Conservation (phyloP, 2,888 invertebrate species). For the Gibbula magus region DNA sequence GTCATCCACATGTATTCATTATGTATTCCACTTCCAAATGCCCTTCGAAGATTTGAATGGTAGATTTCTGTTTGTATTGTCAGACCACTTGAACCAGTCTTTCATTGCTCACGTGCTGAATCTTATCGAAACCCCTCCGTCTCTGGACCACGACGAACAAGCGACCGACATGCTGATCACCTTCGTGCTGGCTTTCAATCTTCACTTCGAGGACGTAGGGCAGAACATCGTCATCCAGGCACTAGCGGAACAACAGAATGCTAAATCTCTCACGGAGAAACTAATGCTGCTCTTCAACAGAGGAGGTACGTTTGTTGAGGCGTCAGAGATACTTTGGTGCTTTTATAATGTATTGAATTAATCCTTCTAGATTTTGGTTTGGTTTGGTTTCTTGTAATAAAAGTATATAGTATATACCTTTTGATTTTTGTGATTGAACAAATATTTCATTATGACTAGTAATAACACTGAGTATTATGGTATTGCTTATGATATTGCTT, state of each 20-base stretch:
- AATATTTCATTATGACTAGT: too few relatives aligned
- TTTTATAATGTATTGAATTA: background rate
- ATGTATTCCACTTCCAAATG: background rate
- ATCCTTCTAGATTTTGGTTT: too few relatives aligned
- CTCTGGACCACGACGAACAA: slow-evolving; percentile 88
- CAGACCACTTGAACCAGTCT: slow-evolving; percentile 74
- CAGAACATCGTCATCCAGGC: slow-evolving; percentile 73
- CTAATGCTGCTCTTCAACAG: slow-evolving; percentile 89
- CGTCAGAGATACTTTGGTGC: background rate
- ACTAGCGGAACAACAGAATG: slow-evolving; percentile 77
- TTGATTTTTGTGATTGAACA: background rate
- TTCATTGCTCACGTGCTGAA: slow-evolving; percentile 89
- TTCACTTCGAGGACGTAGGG: slow-evolving; percentile 82
- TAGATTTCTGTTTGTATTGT: background rate
- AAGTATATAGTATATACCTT: too few relatives aligned
- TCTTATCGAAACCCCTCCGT: slow-evolving; percentile 87
- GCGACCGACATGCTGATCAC: slow-evolving; percentile 90
- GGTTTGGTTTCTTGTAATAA: too few relatives aligned
- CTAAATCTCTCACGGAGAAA: slow-evolving; percentile 93
- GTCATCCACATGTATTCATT: too few relatives aligned
- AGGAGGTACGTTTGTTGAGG: slow-evolving; percentile 80
- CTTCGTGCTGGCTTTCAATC: slow-evolving; percentile 89
- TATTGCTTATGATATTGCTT: background rate
- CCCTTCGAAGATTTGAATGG: background rate
- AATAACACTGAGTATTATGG: too few relatives aligned